Conservation (phyloP, 2,113 vertebrate genomes). For the Psittacus erithacus region DNA sequence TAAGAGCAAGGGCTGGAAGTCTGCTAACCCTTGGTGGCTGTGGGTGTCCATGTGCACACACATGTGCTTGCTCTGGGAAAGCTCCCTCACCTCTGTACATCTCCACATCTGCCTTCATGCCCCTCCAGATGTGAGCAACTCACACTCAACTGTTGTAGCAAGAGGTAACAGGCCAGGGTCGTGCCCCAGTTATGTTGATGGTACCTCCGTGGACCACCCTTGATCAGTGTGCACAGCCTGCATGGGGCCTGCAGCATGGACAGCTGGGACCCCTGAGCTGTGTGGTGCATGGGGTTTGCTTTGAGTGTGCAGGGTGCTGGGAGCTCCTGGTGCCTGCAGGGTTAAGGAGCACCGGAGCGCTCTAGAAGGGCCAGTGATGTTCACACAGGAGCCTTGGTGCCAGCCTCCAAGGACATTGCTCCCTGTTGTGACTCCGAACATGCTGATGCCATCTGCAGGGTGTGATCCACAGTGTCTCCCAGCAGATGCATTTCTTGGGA, state of each 20-base stretch:
- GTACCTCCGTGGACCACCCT: background rate
- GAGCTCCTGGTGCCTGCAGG: background rate
- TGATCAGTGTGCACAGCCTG: background rate
- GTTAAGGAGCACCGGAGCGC: background rate
- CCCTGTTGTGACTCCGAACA: fast-evolving
- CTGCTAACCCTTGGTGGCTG: background rate
- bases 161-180: background rate
- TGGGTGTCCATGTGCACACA: fast-evolving
- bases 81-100: background rate
- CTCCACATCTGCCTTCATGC: background rate
- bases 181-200: fast-evolving
- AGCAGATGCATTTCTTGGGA: background rate
- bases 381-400: background rate
- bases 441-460: background rate
- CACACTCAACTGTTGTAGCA: background rate
- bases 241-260: fast-evolving
- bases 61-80: background rate
- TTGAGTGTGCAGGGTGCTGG: background rate
- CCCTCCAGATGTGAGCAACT: background rate
- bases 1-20: background rate
- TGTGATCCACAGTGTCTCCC: background rate
- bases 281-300: background rate
- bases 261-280: background rate
- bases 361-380: background rate
- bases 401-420: background rate